A percentile compares a stretch with the other conserved stretches of the same genome.
phyloP scores from a whole-genome alignment of 2,888 invertebrate genomes.

The Diaphora mendica region DNA sequence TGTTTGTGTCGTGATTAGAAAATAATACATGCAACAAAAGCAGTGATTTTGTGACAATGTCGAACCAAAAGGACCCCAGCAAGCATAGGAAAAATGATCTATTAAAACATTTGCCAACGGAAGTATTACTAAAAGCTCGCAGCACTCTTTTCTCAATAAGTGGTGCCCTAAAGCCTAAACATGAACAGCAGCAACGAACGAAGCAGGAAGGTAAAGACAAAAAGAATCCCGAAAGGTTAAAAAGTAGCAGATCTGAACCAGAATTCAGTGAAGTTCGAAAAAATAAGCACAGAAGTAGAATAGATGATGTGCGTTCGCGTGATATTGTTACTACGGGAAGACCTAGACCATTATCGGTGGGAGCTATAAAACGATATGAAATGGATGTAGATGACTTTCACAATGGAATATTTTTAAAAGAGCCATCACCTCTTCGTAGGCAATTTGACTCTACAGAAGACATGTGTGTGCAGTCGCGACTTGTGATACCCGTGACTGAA shows the following conservation, averaged over 20 bases:
- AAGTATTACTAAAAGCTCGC: conserved; percentile 79
- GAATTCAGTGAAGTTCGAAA: conserved; percentile 75
- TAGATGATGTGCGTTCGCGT: conserved; percentile 61
- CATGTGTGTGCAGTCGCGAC: conserved; percentile 76
- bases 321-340: conserved; percentile 58
- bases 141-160: conserved; percentile 79
- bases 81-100: conserved; percentile 76
- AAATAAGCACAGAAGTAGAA: conserved; percentile 71
- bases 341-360: conserved; percentile 77
- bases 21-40: conserved; percentile 53
- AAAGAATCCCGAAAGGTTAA: conserved; percentile 73
- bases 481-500: conserved; percentile 76
- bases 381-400: conserved; percentile 64
- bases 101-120: conserved; percentile 79
- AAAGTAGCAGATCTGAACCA: conserved; percentile 75
- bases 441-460: conserved; percentile 75
- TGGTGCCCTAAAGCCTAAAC: conserved; percentile 80
- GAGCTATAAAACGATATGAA: conserved; percentile 72
- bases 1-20: conserved; percentile 44
- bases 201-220: conserved; percentile 82
- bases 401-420: conserved; percentile 62
- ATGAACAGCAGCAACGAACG: conserved; percentile 62
- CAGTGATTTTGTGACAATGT: conserved; percentile 63
- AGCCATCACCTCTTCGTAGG: conserved; percentile 60
- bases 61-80: conserved; percentile 73